Evolutionary conservation across 2,888 invertebrate species (phyloP).

Genomic region (Papilio gigon): DNA sequence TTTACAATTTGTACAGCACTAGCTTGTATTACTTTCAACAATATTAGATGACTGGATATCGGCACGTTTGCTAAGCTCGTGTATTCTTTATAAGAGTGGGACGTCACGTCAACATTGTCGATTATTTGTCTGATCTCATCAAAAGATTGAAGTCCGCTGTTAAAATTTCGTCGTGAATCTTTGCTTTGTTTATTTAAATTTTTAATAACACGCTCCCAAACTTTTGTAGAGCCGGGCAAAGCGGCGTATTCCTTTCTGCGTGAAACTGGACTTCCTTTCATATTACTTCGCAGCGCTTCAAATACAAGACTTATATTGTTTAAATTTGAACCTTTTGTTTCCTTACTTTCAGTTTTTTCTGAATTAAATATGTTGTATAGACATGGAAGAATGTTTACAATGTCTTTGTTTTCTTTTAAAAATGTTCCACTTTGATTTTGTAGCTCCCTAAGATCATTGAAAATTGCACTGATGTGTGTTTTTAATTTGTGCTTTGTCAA

Average conservation of each 20-base stretch:
- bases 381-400: slow-evolving; percentile 68
- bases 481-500: slow-evolving; percentile 66
- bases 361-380: slow-evolving; percentile 64
- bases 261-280: slow-evolving; percentile 48
- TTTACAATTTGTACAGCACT: slow-evolving; percentile 56
- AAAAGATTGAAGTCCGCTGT: slow-evolving; percentile 52
- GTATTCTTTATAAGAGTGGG: slow-evolving; percentile 59
- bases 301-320: slow-evolving; percentile 60
- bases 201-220: slow-evolving; percentile 69
- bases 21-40: slow-evolving; percentile 62
- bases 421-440: slow-evolving; percentile 58
- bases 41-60: slow-evolving; percentile 56
- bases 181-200: slow-evolving; percentile 53
- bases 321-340: slow-evolving; percentile 40
- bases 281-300: slow-evolving; percentile 58
- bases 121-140: slow-evolving; percentile 58
- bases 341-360: slow-evolving; percentile 44
- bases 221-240: slow-evolving; percentile 53
- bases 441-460: slow-evolving; percentile 67
- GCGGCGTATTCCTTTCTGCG: slow-evolving; percentile 52
- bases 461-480: slow-evolving; percentile 66
- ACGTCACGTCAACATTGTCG: slow-evolving; percentile 52
- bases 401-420: slow-evolving; percentile 52
- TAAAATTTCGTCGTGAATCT: slow-evolving; percentile 53
- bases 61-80: slow-evolving; percentile 55